Evolutionary conservation across 2,888 invertebrate species (phyloP).

Genomic region (Laspeyria flexula): DNA sequence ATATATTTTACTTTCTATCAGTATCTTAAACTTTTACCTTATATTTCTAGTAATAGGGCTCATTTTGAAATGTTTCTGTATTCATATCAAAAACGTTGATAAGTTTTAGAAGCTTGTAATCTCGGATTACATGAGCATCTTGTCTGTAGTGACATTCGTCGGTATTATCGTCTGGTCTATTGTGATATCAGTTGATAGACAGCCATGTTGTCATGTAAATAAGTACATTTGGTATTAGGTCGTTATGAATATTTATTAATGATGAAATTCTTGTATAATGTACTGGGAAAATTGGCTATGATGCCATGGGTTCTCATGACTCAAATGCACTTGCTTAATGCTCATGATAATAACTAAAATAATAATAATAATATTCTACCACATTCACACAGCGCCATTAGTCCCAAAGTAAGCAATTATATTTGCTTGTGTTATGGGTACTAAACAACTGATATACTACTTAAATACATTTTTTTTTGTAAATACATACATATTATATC

Average conservation of each 20-base stretch:
- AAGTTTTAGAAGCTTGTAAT: conserved; percentile 32
- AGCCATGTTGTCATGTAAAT: conserved; percentile 41
- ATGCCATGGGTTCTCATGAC: conserved; percentile 9
- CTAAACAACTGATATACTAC: no score
- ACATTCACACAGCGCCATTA: no score
- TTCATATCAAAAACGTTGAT: conserved; percentile 3
- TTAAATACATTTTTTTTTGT: no score
- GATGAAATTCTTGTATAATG: conserved; percentile 26
- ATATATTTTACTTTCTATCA: neutral
- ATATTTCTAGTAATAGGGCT: neutral
- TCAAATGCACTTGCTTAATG: no score
- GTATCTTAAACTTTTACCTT: neutral
- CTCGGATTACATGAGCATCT: conserved; percentile 38
- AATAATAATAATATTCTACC: no score
- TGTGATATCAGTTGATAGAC: conserved; percentile 45
- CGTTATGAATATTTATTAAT: conserved; percentile 41
- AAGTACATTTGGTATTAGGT: conserved; percentile 35
- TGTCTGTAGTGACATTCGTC: conserved; percentile 41
- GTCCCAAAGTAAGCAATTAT: no score
- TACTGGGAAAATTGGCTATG: conserved; percentile 25
- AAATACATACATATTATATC: no score
- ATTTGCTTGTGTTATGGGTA: no score
- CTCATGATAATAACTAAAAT: no score
- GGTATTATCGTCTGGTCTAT: conserved; percentile 39
- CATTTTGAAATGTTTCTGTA: neutral